Percentiles rank a stretch among this genome's conserved stretches.
Conservation (phyloP, 2,113 vertebrate species). For the Oreotrochilus melanogaster region DNA sequence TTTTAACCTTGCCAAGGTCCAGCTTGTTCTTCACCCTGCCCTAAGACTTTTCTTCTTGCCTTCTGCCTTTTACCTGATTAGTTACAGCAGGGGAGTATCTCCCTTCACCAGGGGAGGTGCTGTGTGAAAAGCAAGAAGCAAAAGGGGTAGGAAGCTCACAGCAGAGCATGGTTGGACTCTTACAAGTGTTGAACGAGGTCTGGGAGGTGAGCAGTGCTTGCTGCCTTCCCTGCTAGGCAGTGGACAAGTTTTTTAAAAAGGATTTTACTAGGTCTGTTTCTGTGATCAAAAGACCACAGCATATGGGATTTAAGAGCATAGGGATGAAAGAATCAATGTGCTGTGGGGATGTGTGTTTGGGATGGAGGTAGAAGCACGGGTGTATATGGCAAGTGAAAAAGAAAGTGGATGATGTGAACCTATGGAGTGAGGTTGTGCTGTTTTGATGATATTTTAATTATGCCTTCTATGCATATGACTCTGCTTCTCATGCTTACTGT, state of each 20-base stretch:
- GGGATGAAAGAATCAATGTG: not conserved
- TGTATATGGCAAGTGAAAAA: not conserved
- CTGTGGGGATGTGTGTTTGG: not conserved
- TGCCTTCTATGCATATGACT: not conserved
- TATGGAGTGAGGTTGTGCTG: not conserved
- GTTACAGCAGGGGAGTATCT: not conserved
- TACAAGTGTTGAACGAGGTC: not conserved
- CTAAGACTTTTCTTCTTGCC: not conserved
- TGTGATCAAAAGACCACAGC: not conserved
- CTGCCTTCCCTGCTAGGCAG: not conserved
- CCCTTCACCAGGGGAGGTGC: not conserved
- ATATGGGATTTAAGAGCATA: not conserved
- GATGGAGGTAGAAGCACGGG: not conserved
- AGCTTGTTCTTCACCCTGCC: not conserved
- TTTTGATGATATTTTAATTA: not conserved
- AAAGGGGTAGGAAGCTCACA: not conserved
- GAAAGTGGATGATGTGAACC: rapidly evolving
- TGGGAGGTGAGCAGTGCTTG: not conserved
- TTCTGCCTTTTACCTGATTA: not conserved
- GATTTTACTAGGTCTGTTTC: not conserved
- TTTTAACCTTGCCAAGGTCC: not conserved
- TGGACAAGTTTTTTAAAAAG: not conserved
- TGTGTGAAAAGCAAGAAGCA: not conserved
- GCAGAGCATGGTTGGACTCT: not conserved
- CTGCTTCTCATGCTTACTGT: not conserved